Evolutionary conservation across 2,888 invertebrate genomes (phyloP), one percentile per base, ranked within the genome.

Genomic region (Agrotis exclamationis): DNA sequence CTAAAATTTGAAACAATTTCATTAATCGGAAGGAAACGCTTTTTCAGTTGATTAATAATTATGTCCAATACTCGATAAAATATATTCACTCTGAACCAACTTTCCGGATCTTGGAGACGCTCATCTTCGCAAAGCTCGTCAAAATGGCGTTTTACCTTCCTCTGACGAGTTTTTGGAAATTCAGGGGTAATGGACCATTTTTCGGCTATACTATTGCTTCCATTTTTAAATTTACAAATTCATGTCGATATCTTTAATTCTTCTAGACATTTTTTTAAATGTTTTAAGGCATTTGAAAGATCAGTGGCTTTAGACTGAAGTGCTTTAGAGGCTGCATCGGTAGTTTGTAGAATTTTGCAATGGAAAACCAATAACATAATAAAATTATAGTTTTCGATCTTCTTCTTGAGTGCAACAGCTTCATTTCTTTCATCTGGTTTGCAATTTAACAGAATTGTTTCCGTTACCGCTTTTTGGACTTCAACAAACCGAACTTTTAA

Each of bases 81-180:
- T 16, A 58, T 16, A 14, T 58, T 58, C 57, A 44, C 57, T 57
- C 14, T 57, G n/a, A 57, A 57, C 44, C 14, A 44, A 20, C 44
- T 24, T 47, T 59, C 24, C 5, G 24, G 60, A 60, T 48, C 47
- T 47, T 48, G 24, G 24, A 59, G 59, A 59, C 59, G 47, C 28
- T 60, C 59, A 59, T 48, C 59, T 47, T 48, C 47, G 24, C 59
- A 60, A 60, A 60, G 47, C 11, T 60, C 9, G 2, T 50, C 48
- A 50, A 62, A 60, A 60, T 50, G 60, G 28, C 28, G n/a, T 60
- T 60, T 60, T 13, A 50, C 20, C n/a, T 60, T 33, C 28, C 59
- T 59, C 24, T 59, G 24, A 18, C 33, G n/a, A 50, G 48, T 48
- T 62, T 50, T 60, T 48, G 47, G 28, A 60, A 60, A 60, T 28